Evolutionary conservation across 2,797 vertebrate genomes (phyloP), one percentile per base, ranked within the genome.

Genomic region (Buphagus erythrorhynchus): DNA sequence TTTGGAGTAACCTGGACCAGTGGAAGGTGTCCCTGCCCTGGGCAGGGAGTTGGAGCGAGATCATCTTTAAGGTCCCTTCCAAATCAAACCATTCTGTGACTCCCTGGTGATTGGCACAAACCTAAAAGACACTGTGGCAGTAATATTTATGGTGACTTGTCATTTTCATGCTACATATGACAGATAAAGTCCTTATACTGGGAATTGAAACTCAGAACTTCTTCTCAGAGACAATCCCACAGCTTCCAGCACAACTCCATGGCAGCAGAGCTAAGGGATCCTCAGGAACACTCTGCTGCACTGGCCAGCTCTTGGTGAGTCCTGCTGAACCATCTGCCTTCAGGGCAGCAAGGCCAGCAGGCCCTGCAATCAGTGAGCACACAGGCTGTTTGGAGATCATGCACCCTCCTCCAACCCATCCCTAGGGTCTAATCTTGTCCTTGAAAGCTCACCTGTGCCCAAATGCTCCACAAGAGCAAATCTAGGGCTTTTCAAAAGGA

Each of bases 101-200:
- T 61, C 46, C 15, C 7, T 28, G 55, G 35, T 3, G 29, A 83
- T 11, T 9, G 42, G 19, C 33, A 62, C 9, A 83, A 54, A 82
- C 24, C 21, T 21, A 14, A 43, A 57, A 69, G 22, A 21, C 16
- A 14, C 14, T 5, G 16, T 42, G 35, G 31, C 57, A 77, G 11
- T 4, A 40, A n/a, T 11, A n/a, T 16, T 74, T 26, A 42, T 4
- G 19, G 36, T 40, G 42, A 69, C 21, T 45, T 51, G 63, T 14
- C 1, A 2, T 25, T 35, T 59, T 19, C 16, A 19, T 11, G 18
- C 24, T 59, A 19, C 1, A 0, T 15, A 10, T 29, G 40, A 49
- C 35, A 84, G n/a, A 14, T 25, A 5, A 43, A 48, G 26, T 43
- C 42, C 8, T 92, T 57, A 11, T 13, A 29, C 3, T 12, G 35